A percentile compares a stretch with the other conserved stretches of the same genome.
phyloP scores from a whole-genome alignment of 2,113 vertebrate genomes.

The Callorhinus ursinus region DNA sequence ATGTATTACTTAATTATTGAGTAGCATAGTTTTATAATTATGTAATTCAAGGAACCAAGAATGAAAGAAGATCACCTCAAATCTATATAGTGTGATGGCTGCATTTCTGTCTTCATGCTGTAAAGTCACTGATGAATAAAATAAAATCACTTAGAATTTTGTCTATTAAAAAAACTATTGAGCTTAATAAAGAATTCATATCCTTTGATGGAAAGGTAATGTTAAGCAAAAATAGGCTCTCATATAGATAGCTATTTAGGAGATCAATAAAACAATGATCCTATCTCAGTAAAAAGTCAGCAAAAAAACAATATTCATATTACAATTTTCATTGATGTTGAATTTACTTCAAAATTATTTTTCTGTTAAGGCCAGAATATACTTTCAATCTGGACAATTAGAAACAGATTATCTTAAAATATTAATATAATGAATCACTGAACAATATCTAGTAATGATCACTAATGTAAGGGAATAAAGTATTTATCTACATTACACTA shows the following conservation, averaged over 20 bases:
- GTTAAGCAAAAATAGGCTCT: neutral
- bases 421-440: neutral
- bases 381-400: neutral
- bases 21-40: neutral
- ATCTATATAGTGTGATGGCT: neutral
- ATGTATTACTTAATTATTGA: neutral
- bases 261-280: neutral
- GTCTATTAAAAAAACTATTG: neutral
- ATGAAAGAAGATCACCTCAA: neutral
- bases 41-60: neutral
- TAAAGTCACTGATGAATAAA: neutral
- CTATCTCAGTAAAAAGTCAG: neutral
- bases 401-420: neutral
- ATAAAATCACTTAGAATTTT: neutral
- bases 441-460: neutral
- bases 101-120: neutral
- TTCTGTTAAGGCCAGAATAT: neutral
- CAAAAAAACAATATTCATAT: neutral
- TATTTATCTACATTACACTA: neutral
- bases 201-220: neutral
- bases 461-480: neutral
- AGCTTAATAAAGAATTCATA: neutral
- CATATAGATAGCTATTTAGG: neutral
- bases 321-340: neutral
- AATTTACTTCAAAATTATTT: conserved; percentile 17